Base-by-base conservation (phyloP, 1,140 invertebrate species). In the Drosophila rufa region DNA sequence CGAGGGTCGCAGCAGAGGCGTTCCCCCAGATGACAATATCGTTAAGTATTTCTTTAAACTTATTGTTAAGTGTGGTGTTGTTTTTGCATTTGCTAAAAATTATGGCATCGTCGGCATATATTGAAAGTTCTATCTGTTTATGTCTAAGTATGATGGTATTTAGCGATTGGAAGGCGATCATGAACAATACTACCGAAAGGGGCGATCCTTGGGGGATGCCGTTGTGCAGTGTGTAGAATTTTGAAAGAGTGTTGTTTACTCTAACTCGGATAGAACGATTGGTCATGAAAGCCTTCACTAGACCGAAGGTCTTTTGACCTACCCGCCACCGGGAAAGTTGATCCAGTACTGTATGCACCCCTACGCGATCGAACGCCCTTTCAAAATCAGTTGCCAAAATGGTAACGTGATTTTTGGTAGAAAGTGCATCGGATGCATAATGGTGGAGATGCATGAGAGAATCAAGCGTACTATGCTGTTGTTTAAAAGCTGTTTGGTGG, bases 401-500 rank as follows among this genome's bases (percentile, higher is more conserved):
- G 51, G 69, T 45, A 47, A 75, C 59, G 69, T 79, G 71, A 60
- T 77, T 75, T 75, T 57, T 74, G 30, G 38, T 67, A 2, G 62
- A 78, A 42, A 75, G 62, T 19, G 71, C 64, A 19, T 64, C 43
- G 1, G 70, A 65, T 40, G 61, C 33, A 17, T 55, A 70, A 43
- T 67, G 48, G 36, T 79, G 56, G 40, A 78, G 11, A 43, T 79
- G 65, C 38, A 75, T 25, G n/a, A 65, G 59, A 5, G 60, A 61
- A 56, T 79, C 76, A 45, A 60, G 15, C 6, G 38, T 74, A 36
- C 69, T 47, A 27, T 79, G 70, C 30, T 68, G 46, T 42, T 46
- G 45, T 38, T 69, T 75, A 59, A 79, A 79, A 36, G 76, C 76
- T 19, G 46, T 57, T 59, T 75, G 76, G 22, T 74, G 65, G 38